Percentiles rank a stretch among this genome's conserved stretches.
Evolutionary conservation across 2,888 invertebrate species (phyloP).

Genomic region (Rhaphigaster nebulosa): DNA sequence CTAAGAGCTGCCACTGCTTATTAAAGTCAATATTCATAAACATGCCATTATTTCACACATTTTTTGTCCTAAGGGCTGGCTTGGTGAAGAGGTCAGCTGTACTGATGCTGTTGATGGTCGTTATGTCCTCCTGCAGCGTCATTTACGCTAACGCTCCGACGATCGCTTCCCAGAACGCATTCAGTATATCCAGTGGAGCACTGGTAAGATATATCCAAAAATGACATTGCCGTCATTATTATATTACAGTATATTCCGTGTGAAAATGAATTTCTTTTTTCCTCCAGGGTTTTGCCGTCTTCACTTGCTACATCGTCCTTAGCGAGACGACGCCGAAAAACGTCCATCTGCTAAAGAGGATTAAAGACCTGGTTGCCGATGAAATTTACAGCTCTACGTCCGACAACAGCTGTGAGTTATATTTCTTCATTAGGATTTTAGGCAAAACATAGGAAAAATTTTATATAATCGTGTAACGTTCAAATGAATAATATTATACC

Average conservation of each 20-base stretch:
- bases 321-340: slow-evolving; percentile 70
- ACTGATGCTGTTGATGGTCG: slow-evolving; percentile 74
- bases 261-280: background rate
- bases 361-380: slow-evolving; percentile 70
- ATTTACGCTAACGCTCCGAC: slow-evolving; percentile 76
- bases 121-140: slow-evolving; percentile 76
- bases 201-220: slow-evolving; percentile 70
- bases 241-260: no score
- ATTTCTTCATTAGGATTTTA: background rate
- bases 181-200: slow-evolving; percentile 81
- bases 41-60: no score
- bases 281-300: slow-evolving; percentile 74
- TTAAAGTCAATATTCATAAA: no score
- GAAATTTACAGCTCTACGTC: slow-evolving; percentile 70
- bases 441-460: no score
- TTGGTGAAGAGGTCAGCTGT: slow-evolving; percentile 76
- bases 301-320: slow-evolving; percentile 75
- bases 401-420: slow-evolving; percentile 69
- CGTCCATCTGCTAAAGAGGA: slow-evolving; percentile 62
- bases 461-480: no score
- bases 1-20: no score
- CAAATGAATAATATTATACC: no score
- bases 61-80: slow-evolving; percentile 72
- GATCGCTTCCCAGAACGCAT: slow-evolving; percentile 80
- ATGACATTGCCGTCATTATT: background rate